Evolutionary conservation across 2,888 invertebrate genomes (phyloP), one percentile per base, ranked within the genome.

Genomic region (Pardosa pseudoannulata): DNA sequence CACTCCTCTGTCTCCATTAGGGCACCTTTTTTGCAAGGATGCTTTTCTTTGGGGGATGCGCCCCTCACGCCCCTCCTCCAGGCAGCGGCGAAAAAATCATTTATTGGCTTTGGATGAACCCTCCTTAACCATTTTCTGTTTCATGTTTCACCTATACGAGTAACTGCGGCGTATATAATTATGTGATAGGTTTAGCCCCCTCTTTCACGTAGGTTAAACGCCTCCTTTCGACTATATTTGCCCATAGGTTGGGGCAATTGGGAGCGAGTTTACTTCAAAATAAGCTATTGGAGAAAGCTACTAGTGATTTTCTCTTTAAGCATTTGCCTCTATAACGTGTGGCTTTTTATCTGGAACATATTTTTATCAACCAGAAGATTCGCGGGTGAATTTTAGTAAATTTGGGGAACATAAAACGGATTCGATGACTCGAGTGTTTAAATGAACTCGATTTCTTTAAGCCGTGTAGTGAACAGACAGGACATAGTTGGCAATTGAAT

Each of bases 61-160:
- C 36, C 36, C 68, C n/a, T n/a, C 32, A 31, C 27, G 19, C 23
- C 23, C 36, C 13, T 74, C 31, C 31, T n/a, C 32, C n/a, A n/a
- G n/a, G n/a, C 64, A 29, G 39, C 56, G 29, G 46, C 46, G 70
- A 39, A 28, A 72, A 83, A 83, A 83, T 83, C 76, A 83, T 83
- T 83, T 83, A 78, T 83, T 76, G 76, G 83, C 76, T 75, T 75
- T 70, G 82, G 75, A 70, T 82, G 82, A 82, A 75, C 82, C 75
- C 83, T 75, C 83, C 83, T 83, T 83, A 83, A 74, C 81, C 81
- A 81, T 81, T 80, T 80, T 80, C 82, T 75, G 71, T 75, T 82
- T 75, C 65, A 64, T 75, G 46, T 76, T 75, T 82, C 75, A 68
- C 56, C 81, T 74, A 81, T 68, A 81, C 50, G 79, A 32, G 70